These are phyloP conservation scores for Elephantulus edwardii DNA, from an alignment of 2,113 vertebrate species.

Conservation along the genomic window DNA sequence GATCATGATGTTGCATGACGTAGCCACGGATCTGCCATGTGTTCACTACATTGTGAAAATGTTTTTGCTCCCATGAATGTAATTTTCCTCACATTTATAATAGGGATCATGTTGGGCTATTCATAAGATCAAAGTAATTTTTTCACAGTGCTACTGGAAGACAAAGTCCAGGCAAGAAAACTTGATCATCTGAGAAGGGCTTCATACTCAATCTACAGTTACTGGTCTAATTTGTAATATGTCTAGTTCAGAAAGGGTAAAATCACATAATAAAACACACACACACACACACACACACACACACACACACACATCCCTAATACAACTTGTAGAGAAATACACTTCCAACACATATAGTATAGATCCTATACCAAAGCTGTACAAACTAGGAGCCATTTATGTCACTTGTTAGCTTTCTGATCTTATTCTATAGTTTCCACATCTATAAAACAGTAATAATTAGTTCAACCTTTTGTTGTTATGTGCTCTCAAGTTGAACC, in stretches of 20 bases:
- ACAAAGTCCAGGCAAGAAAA: neutral
- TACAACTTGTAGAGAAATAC: neutral
- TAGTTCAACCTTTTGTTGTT: neutral
- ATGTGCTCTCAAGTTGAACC: no score
- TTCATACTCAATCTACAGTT: neutral
- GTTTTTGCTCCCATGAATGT: neutral
- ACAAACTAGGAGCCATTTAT: neutral
- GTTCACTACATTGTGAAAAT: neutral
- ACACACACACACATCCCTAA: neutral
- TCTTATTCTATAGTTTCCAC: neutral
- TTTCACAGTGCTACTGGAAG: neutral
- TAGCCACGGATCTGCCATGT: neutral
- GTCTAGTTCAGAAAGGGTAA: neutral
- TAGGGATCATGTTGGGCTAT: neutral
- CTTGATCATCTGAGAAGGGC: neutral
- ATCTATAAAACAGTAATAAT: neutral
- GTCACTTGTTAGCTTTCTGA: neutral
- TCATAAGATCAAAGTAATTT: neutral
- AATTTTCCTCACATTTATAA: conserved; percentile 23
- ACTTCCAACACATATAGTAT: neutral
- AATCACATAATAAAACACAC: neutral
- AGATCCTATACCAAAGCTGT: neutral
- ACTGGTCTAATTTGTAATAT: neutral
- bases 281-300: neutral
- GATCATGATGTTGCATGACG: neutral